Base-by-base conservation (phyloP, 2,888 invertebrate species). In the Apeira syringaria region DNA sequence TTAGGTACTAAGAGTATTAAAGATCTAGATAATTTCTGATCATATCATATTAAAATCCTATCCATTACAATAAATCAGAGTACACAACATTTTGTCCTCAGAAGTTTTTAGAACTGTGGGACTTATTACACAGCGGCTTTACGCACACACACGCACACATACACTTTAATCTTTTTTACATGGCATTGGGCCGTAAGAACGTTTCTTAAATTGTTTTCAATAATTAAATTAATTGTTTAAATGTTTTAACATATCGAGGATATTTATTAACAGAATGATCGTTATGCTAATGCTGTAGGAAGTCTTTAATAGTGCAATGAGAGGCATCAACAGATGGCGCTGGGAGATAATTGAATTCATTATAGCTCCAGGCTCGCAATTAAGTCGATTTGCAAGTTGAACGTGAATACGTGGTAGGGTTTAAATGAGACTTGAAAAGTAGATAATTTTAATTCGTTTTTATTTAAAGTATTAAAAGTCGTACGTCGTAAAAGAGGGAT, bases 301-400 rank as follows among this genome's bases (percentile, higher is more conserved):
- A 61, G 61, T 50, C 37, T 50, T 50, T 55, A 51, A 51, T 53
- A 53, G 55, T 44, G 50, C 43, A 47, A 44, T 45, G 52, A 43
- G 52, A 40, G 29, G 46, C 48, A 55, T 55, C 55, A 48, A 47
- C 30, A 63, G 55, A 47, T 61, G 61, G 52, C 58, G 53, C 40
- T 54, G 40, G 13, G 29, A 44, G 65, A 68, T 68, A 62, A 50
- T 50, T 45, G 36, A 53, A 58, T 60, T 60, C 60, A 68, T 67
- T 67, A 62, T 59, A 56, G 56, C 53, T 56, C 44, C 24, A 27
- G 46, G 49, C 50, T 50, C 47, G 60, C 63, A 59, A 58, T 59
- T 59, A 51, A 62, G 58, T 59, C 56, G 37, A 38, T 42, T 38
- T 40, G 34, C 42, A 35, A 50, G 35, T 36, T 13, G 15, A 3